These are phyloP conservation scores for Melinaea menophilus DNA, from an alignment of 2,888 invertebrate genomes.

Conservation along the genomic window DNA sequence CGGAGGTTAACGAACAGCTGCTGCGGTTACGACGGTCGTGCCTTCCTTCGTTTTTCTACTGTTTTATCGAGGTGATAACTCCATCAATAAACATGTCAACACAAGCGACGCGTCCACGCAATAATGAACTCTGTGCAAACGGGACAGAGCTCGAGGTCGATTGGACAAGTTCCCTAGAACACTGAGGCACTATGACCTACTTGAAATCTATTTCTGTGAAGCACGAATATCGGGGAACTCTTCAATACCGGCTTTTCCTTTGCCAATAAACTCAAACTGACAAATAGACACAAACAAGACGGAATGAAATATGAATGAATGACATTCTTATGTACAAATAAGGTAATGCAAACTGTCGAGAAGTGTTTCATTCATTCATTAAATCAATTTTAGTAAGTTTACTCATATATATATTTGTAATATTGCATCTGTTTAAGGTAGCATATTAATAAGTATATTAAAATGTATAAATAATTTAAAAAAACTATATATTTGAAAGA, in stretches of 20 bases:
- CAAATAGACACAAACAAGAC: constrained; percentile 5
- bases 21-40: background rate
- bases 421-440: no score
- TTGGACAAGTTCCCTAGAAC: constrained; percentile 14
- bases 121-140: constrained; percentile 12
- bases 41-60: constrained; percentile 2
- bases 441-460: no score
- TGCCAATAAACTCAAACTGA: constrained; percentile 16
- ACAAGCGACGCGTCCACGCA: background rate
- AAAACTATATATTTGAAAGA: no score
- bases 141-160: constrained; percentile 7
- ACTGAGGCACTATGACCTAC: constrained; percentile 32
- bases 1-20: constrained; percentile 2
- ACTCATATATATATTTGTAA: no score
- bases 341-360: background rate
- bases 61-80: constrained; percentile 2
- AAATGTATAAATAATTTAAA: no score
- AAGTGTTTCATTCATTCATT: no score
- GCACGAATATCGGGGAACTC: constrained; percentile 20
- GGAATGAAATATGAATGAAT: background rate
- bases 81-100: constrained; percentile 8
- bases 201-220: constrained; percentile 33
- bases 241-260: constrained; percentile 21
- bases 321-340: background rate
- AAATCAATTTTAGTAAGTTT: no score